Percentiles rank a stretch among this genome's conserved stretches.
These are phyloP conservation scores for Griposia aprilina DNA, from an alignment of 2,888 invertebrate species.

Conservation along the genomic window DNA sequence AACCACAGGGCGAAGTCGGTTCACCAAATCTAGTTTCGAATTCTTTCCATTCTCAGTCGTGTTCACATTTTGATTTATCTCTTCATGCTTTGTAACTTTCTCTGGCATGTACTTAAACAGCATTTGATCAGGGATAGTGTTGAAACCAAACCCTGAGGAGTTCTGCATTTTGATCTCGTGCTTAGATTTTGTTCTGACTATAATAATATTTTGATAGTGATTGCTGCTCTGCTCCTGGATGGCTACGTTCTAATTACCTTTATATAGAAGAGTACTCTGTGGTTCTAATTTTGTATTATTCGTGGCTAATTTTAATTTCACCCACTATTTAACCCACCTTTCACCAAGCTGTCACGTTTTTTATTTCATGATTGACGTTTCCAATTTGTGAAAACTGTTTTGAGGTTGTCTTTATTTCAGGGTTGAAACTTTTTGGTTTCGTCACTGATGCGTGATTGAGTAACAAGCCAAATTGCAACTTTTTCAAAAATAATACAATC, in stretches of 20 bases:
- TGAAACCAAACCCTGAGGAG: constrained; percentile 50
- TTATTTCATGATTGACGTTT: background rate
- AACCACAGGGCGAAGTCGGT: constrained; percentile 42
- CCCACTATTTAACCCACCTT: background rate
- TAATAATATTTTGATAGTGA: background rate
- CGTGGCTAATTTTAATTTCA: constrained; percentile 2
- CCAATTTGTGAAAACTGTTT: background rate
- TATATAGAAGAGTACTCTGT: too few relatives aligned
- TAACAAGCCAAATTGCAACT: background rate
- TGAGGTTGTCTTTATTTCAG: background rate
- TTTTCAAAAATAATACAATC: background rate
- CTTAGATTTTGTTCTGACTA: background rate
- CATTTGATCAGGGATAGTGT: constrained; percentile 57
- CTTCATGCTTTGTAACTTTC: background rate
- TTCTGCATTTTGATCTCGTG: constrained; percentile 48
- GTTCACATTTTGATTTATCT: background rate
- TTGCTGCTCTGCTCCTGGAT: background rate
- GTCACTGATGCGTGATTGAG: background rate
- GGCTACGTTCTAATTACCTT: background rate
- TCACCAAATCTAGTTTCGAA: constrained; percentile 39
- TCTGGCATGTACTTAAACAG: constrained; percentile 45
- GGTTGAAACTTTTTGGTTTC: background rate
- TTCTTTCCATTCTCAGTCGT: background rate
- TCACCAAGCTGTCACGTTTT: background rate
- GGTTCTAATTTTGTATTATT: background rate